phyloP scores from a whole-genome alignment of 2,888 invertebrate species.

The Lysandra coridon region DNA sequence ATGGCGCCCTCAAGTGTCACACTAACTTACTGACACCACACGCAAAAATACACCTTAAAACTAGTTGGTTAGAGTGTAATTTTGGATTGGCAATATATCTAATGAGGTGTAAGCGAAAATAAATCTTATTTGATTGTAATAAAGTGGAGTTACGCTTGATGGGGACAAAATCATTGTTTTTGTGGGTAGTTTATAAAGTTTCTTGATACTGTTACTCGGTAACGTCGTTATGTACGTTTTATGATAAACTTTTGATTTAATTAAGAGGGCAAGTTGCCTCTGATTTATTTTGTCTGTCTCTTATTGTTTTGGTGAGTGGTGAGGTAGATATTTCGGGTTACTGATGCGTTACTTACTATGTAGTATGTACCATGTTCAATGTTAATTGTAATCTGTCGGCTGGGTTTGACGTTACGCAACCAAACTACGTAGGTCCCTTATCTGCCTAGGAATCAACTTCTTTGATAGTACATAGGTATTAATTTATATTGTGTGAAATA shows the following conservation, averaged over 20 bases:
- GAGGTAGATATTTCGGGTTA: background rate
- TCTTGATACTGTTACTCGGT: slow-evolving; percentile 56
- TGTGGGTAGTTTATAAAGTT: slow-evolving; percentile 41
- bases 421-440: too few relatives aligned
- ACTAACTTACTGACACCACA: slow-evolving; percentile 37
- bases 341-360: too few relatives aligned
- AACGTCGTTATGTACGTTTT: slow-evolving; percentile 64
- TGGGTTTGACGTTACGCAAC: too few relatives aligned
- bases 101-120: slow-evolving; percentile 34
- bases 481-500: too few relatives aligned
- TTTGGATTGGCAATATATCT: background rate
- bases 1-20: slow-evolving; percentile 69
- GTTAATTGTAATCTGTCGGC: too few relatives aligned
- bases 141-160: slow-evolving; percentile 34
- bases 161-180: background rate
- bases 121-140: slow-evolving; percentile 27
- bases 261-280: slow-evolving; percentile 52
- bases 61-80: background rate
- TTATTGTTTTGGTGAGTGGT: slow-evolving; percentile 29
- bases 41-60: slow-evolving; percentile 41
- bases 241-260: slow-evolving; percentile 69
- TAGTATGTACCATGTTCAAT: too few relatives aligned
- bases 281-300: slow-evolving; percentile 44
- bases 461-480: too few relatives aligned
- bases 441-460: too few relatives aligned